Evolutionary conservation across 2,888 invertebrate genomes (phyloP).

Genomic region (Caenorhabditis drosophilae): DNA sequence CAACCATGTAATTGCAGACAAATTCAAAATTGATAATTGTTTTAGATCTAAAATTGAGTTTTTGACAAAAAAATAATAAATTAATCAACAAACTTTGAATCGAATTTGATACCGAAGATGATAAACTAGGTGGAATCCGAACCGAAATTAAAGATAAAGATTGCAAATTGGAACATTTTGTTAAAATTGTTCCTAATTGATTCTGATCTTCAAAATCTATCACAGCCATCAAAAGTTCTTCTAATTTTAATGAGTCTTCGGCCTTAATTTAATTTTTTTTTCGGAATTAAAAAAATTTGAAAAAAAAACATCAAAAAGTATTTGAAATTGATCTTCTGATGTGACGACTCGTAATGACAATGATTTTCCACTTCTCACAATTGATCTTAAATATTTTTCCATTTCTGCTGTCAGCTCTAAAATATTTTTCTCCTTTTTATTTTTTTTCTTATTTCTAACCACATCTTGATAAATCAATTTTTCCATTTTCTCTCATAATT

Average conservation of each 20-base stretch:
- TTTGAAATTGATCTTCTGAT: neutral
- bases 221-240: constrained; percentile 4
- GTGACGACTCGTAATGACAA: neutral
- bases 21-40: constrained; percentile 9
- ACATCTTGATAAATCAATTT: neutral
- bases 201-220: constrained; percentile 7
- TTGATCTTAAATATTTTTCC: neutral
- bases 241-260: neutral
- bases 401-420: neutral
- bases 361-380: neutral
- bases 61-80: neutral
- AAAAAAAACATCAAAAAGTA: neutral
- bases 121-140: neutral
- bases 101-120: neutral
- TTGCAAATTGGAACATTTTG: constrained; percentile 8
- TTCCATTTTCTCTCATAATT: neutral
- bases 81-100: neutral
- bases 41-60: neutral
- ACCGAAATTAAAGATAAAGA: constrained; percentile 11
- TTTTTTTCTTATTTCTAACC: neutral
- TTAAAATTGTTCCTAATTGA: constrained; percentile 7
- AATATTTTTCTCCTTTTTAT: neutral
- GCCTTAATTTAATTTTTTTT: neutral
- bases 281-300: neutral
- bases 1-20: constrained; percentile 16